A percentile compares a stretch with the other conserved stretches of the same genome.
phyloP scores from a whole-genome alignment of 2,888 invertebrate genomes.

The Ptychoptera contaminata region DNA sequence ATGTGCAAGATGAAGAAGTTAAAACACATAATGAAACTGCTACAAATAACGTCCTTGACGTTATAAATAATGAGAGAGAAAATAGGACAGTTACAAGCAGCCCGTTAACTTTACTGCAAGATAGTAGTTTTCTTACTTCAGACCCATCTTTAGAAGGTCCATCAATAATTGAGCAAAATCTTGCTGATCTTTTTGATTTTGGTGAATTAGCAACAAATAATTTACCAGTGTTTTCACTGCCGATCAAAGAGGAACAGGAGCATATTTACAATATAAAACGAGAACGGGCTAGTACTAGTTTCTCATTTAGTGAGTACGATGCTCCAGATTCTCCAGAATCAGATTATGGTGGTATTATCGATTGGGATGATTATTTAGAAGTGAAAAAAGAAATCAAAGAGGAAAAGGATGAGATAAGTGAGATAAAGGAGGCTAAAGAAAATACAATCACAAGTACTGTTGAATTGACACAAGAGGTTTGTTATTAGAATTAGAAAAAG shows the following conservation, averaged over 20 bases:
- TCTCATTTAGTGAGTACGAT: slow-evolving; percentile 18
- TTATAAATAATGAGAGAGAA: too few relatives aligned
- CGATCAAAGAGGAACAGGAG: slow-evolving; percentile 23
- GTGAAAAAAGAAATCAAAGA: slow-evolving; percentile 5
- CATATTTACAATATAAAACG: slow-evolving; percentile 11
- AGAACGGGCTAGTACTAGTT: slow-evolving; percentile 36
- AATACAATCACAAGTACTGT: slow-evolving; percentile 13
- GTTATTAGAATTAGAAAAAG: neutral
- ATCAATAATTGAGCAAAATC: slow-evolving; percentile 39
- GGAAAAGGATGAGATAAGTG: neutral
- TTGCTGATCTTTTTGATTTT: slow-evolving; percentile 41
- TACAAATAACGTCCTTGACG: neutral
- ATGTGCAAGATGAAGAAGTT: slow-evolving; percentile 30
- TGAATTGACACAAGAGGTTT: slow-evolving; percentile 22
- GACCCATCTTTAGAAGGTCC: slow-evolving; percentile 22
- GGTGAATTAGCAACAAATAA: slow-evolving; percentile 31
- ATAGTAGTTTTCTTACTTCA: slow-evolving; percentile 22
- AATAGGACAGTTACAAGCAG: too few relatives aligned
- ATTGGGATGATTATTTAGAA: slow-evolving; percentile 9
- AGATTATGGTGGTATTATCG: slow-evolving; percentile 3
- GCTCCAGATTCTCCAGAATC: neutral
- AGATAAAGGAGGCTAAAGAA: neutral
- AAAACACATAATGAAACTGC: slow-evolving; percentile 17
- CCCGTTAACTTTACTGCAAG: neutral
- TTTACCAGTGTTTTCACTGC: slow-evolving; percentile 28